phyloP scores from a whole-genome alignment of 2,113 vertebrate species.

The Equus quagga region DNA sequence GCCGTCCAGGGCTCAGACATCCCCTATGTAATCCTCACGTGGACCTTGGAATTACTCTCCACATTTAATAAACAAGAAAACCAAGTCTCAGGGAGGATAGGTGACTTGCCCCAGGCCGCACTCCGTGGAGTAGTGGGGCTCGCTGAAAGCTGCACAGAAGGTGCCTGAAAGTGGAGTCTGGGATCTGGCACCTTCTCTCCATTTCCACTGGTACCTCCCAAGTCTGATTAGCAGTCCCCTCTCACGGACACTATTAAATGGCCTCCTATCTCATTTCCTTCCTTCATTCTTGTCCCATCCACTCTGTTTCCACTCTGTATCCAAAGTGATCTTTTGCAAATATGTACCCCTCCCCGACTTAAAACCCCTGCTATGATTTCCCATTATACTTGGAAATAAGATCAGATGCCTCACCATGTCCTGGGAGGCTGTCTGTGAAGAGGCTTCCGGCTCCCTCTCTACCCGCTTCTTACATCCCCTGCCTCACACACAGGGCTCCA shows the following conservation, averaged over 20 bases:
- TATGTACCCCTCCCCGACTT: not conserved
- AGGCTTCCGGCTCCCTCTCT: not conserved
- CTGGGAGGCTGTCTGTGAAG: not conserved
- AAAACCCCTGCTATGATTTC: not conserved
- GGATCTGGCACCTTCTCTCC: too few relatives aligned
- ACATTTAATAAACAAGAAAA: not conserved
- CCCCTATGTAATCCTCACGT: not conserved
- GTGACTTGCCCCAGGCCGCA: not conserved
- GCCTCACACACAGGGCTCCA: not conserved
- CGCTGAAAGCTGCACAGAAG: not conserved
- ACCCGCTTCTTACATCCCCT: accelerated
- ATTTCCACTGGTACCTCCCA: not conserved
- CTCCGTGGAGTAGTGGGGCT: not conserved
- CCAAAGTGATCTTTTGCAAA: not conserved
- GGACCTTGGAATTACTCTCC: not conserved
- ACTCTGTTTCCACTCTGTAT: not conserved
- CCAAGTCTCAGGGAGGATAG: not conserved
- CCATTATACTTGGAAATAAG: not conserved
- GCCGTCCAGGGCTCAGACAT: not conserved
- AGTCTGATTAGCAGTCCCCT: not conserved
- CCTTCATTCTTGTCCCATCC: not conserved
- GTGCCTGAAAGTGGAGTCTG: not conserved
- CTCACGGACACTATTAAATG: not conserved
- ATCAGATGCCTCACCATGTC: too few relatives aligned
- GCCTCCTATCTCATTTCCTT: not conserved